These are phyloP conservation scores for Puma concolor DNA, from an alignment of 2,113 vertebrate genomes.

Conservation along the genomic window DNA sequence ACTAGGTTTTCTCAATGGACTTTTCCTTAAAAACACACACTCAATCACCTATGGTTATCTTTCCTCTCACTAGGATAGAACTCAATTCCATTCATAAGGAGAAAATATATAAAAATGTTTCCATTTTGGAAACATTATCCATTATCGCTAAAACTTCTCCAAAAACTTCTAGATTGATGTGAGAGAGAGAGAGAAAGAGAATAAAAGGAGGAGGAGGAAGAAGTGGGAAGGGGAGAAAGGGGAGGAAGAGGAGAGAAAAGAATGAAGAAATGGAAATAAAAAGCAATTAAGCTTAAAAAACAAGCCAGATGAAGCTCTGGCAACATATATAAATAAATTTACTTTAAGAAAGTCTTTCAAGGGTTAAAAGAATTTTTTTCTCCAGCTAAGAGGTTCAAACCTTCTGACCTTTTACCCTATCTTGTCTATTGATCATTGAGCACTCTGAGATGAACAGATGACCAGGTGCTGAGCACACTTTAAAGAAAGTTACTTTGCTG, in stretches of 20 bases:
- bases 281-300: background rate
- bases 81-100: constrained; percentile 1
- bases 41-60: background rate
- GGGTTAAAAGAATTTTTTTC: constrained; percentile 33
- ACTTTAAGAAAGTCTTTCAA: constrained; percentile 34
- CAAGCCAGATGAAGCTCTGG: background rate
- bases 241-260: background rate
- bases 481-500: background rate
- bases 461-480: constrained; percentile 1
- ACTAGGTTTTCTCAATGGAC: constrained; percentile 13
- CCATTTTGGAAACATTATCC: background rate
- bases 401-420: background rate
- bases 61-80: background rate
- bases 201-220: background rate
- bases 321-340: constrained; percentile 42
- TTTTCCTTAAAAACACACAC: background rate
- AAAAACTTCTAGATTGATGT: background rate
- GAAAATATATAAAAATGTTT: constrained; percentile 14
- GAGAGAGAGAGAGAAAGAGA: background rate
- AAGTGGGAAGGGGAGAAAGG: background rate
- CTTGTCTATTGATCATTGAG: constrained; percentile 3
- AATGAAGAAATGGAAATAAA: constrained; percentile 37
- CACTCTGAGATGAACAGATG: background rate
- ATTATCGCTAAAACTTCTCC: background rate
- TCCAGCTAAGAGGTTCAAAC: background rate